A percentile compares a stretch with the other conserved stretches of the same genome.
Evolutionary conservation across 2,797 vertebrate genomes (phyloP).

Genomic region (Petrocephalus sullivani): DNA sequence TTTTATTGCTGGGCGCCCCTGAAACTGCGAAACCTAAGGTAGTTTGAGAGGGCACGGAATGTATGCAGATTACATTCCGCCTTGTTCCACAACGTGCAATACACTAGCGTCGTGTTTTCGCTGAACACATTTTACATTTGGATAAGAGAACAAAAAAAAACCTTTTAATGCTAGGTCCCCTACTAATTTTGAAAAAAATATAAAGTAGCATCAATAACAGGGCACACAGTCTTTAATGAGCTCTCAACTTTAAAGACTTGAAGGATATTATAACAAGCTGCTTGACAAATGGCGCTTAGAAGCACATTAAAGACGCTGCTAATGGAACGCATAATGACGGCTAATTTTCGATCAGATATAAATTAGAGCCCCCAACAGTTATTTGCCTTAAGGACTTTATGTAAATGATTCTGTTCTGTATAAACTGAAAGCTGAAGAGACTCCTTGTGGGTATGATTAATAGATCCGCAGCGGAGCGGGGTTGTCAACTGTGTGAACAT

Average conservation of each 20-base stretch:
- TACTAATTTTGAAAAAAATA: neutral
- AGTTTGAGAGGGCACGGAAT: neutral
- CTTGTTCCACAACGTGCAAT: slow-evolving; percentile 25
- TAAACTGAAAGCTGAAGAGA: slow-evolving; percentile 82
- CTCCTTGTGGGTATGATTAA: slow-evolving; percentile 82
- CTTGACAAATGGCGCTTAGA: slow-evolving; percentile 99
- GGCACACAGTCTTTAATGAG: slow-evolving; percentile 94
- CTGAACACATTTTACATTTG: slow-evolving; percentile 25
- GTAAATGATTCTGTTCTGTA: slow-evolving; percentile 99
- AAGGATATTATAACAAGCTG: slow-evolving; percentile 99
- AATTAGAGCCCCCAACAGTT: slow-evolving; percentile 99
- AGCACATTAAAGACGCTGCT: slow-evolving; percentile 99
- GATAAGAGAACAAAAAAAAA: neutral
- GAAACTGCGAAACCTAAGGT: neutral
- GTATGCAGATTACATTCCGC: neutral
- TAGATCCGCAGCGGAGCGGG: slow-evolving; percentile 74
- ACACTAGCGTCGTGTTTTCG: slow-evolving; percentile 19
- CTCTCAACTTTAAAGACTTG: slow-evolving; percentile 99
- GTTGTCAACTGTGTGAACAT: slow-evolving; percentile 74
- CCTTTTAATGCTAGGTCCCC: slow-evolving; percentile 6
- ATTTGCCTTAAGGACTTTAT: slow-evolving; percentile 99
- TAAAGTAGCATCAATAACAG: slow-evolving; percentile 85
- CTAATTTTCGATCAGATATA: slow-evolving; percentile 99
- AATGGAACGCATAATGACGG: slow-evolving; percentile 99
- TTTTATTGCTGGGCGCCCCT: neutral